Evolutionary conservation across 2,888 invertebrate species (phyloP).

Genomic region (Leucozona laternaria): DNA sequence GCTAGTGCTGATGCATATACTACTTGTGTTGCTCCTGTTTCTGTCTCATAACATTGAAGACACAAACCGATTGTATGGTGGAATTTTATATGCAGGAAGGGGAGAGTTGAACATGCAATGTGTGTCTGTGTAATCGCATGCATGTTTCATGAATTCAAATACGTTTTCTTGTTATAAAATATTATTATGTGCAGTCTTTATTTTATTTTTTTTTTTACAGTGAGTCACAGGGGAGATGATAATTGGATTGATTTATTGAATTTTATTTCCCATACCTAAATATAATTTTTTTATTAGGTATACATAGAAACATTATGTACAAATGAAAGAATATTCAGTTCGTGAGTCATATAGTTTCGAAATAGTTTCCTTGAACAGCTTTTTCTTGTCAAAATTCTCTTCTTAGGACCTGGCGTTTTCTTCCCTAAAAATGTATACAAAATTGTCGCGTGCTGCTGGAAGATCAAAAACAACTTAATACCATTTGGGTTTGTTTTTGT

Average conservation of each 20-base stretch:
- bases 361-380: too few species aligned
- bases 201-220: not conserved
- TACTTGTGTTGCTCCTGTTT: not conserved
- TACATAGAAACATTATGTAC: too few species aligned
- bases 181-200: conserved; percentile 39
- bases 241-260: conserved; percentile 5
- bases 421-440: too few species aligned
- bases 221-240: not conserved
- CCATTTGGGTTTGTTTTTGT: not conserved
- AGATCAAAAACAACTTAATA: not conserved
- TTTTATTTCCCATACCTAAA: not conserved
- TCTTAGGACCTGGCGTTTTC: too few species aligned
- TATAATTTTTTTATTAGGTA: not conserved
- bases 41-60: conserved; percentile 40
- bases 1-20: not conserved
- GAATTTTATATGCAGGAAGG: conserved; percentile 32
- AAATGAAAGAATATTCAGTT: too few species aligned
- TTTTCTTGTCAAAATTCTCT: too few species aligned
- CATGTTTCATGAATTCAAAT: conserved; percentile 74
- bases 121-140: conserved; percentile 42
- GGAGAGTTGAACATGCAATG: conserved; percentile 58
- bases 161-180: conserved; percentile 72
- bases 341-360: too few species aligned
- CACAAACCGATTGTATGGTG: conserved; percentile 29
- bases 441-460: too few species aligned